Evolutionary conservation across 1,140 invertebrate genomes (phyloP), one percentile per base, ranked within the genome.

Genomic region (Plodia interpunctella): DNA sequence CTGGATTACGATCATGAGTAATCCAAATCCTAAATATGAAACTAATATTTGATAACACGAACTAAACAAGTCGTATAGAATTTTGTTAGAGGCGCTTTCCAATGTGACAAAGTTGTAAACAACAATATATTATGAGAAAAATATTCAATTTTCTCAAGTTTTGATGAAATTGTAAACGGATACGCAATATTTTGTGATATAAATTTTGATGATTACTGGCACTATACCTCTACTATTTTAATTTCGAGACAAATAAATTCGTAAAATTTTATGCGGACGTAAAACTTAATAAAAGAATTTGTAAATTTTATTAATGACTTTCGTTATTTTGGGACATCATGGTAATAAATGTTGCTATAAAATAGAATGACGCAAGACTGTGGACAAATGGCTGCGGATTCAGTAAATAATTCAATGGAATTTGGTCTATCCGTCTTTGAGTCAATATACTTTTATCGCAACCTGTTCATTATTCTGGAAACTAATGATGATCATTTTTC

Each of bases 331-430:
- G 8, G 55, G 32, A 51, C 60, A 59, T 44, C 61, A 55, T 63
- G 60, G 54, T 59, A 63, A 63, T 63, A 67, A 67, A 67, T 57
- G 61, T 60, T 59, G 55, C 57, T 54, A 60, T 67, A 63, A 67
- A 67, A 67, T 19, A 18, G 20, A 60, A 32, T 67, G 65, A 67
- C 65, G 65, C 65, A 59, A 60, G 15, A 15, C 30, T n/a, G 18
- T 25, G 51, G 21, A 53, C 38, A 53, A 53, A 53, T 53, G 13
- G 19, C 4, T 53, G 11, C 10, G 13, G 51, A 20, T 20, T 20
- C 15, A 25, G 51, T 25, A 53, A 53, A 53, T 53, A 25, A 53
- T 44, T 44, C n/a, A 44, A 44, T n/a, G 15, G 38, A 44, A 44
- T 44, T 44, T 5, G 15, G 13, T 17, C 10, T 38, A 44, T 44